Conservation (phyloP, 2,113 vertebrate genomes). For the human region DNA sequence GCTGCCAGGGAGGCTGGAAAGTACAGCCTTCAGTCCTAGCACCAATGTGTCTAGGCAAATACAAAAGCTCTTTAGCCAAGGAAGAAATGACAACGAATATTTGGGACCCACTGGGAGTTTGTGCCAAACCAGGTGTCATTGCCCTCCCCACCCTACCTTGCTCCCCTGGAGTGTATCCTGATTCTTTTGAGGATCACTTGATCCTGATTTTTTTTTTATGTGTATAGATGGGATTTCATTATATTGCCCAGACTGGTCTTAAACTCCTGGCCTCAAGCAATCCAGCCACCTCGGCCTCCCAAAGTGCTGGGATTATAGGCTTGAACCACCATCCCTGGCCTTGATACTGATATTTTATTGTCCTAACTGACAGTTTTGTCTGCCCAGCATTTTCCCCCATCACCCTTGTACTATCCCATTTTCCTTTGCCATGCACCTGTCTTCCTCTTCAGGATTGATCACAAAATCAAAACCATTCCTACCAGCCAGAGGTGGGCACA, state of each 20-base stretch:
- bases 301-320: too few species aligned
- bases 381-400: too few species aligned
- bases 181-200: not conserved
- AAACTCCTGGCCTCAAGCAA: too few species aligned
- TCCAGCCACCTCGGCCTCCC: too few species aligned
- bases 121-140: too few species aligned
- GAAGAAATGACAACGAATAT: not conserved
- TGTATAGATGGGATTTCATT: too few species aligned
- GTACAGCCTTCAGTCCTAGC: not conserved
- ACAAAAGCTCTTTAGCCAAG: not conserved
- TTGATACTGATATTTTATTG: too few species aligned
- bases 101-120: not conserved
- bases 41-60: not conserved
- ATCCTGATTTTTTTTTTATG: not conserved
- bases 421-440: not conserved
- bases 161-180: not conserved
- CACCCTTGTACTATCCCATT: accelerated
- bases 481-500: accelerated
- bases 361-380: not conserved
- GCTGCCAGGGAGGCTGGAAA: not conserved
- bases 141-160: not conserved
- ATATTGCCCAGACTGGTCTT: too few species aligned
- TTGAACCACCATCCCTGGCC: too few species aligned
- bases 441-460: not conserved
- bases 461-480: not conserved